phyloP scores from a whole-genome alignment of 2,888 invertebrate species.

The Watsonalla binaria region DNA sequence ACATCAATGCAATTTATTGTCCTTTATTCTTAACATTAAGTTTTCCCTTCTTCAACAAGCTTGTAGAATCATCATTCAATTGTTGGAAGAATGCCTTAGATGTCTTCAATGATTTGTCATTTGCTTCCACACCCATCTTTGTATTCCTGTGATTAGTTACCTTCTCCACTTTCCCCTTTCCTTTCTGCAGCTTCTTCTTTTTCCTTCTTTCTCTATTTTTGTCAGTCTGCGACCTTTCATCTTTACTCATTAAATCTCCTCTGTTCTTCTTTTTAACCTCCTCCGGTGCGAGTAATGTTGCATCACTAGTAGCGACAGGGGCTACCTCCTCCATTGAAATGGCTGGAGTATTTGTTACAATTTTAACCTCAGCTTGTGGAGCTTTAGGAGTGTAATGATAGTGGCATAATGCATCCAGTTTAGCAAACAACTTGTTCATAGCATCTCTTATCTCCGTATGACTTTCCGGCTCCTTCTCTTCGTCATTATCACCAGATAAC shows the following conservation, averaged over 20 bases:
- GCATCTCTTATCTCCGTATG: conserved; percentile 87
- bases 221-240: conserved; percentile 91
- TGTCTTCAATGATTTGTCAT: conserved; percentile 79
- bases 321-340: conserved; percentile 97
- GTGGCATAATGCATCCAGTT: conserved; percentile 95
- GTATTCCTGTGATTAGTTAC: conserved; percentile 73
- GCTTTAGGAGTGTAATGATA: conserved; percentile 96
- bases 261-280: conserved; percentile 85
- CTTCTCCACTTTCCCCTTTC: conserved; percentile 62
- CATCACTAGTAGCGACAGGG: conserved; percentile 91
- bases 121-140: conserved; percentile 79
- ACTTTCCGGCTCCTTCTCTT: conserved; percentile 83
- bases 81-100: conserved; percentile 91
- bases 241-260: conserved; percentile 82
- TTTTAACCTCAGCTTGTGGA: conserved; percentile 90
- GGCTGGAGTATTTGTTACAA: conserved; percentile 94
- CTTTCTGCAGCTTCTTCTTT: conserved; percentile 88
- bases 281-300: conserved; percentile 92
- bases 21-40: conserved; percentile 56
- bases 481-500: conserved; percentile 75
- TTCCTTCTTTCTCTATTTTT: conserved; percentile 92
- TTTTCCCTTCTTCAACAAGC: conserved; percentile 55
- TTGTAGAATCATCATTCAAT: conserved; percentile 84
- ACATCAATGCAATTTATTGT: conserved; percentile 26
- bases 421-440: conserved; percentile 87